A percentile compares a stretch with the other conserved stretches of the same genome.
Evolutionary conservation across 2,113 vertebrate species (phyloP).

Genomic region (Cromileptes altivelis): DNA sequence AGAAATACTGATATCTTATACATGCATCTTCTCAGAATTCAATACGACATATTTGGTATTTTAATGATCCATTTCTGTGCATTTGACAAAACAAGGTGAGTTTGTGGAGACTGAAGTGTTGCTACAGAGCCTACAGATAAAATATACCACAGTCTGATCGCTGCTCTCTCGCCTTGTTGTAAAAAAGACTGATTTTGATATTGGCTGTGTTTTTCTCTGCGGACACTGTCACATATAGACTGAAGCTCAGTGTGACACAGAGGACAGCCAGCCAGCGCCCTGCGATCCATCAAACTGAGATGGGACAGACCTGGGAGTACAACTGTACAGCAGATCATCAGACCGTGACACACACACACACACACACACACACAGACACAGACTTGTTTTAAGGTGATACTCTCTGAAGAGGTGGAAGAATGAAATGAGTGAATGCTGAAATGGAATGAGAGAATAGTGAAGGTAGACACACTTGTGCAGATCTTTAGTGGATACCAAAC

Average conservation of each 20-base stretch:
- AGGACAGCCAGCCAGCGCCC: neutral
- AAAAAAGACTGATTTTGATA: neutral
- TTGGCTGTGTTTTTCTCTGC: neutral
- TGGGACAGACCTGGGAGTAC: neutral
- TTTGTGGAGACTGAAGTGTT: neutral
- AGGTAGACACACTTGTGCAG: no score
- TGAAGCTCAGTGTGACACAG: neutral
- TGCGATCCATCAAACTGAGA: conserved; percentile 11
- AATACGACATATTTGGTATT: neutral
- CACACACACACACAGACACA: conserved; percentile 7
- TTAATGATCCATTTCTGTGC: neutral
- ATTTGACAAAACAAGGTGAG: neutral
- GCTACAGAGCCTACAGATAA: neutral
- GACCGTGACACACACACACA: neutral
- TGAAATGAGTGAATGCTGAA: neutral
- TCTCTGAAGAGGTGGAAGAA: neutral
- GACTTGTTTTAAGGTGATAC: neutral
- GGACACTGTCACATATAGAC: neutral
- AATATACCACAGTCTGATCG: neutral
- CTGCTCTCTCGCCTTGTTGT: neutral
- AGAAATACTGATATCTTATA: neutral
- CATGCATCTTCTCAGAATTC: no score
- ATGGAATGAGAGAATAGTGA: neutral
- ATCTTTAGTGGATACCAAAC: no score
- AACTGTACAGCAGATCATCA: conserved; percentile 15